Conservation (phyloP, 1,140 invertebrate genomes). For the Pseudomyrmex concolor region DNA sequence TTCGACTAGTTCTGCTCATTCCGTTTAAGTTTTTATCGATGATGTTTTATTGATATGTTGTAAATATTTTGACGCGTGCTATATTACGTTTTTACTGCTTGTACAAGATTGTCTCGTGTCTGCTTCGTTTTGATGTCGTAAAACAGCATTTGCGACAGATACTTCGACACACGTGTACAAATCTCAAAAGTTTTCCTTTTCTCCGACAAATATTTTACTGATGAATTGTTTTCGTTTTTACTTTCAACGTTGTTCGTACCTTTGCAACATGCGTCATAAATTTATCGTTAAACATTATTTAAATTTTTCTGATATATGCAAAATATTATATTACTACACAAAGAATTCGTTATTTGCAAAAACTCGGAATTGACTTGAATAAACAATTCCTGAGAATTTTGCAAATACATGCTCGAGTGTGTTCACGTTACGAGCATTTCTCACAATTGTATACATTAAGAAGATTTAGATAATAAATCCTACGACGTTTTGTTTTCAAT, state of each 20-base stretch:
- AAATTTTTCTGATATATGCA: neutral
- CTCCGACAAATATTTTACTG: neutral
- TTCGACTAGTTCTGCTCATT: neutral
- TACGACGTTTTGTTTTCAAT: conserved; percentile 29
- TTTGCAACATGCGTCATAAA: neutral
- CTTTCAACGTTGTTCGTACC: neutral
- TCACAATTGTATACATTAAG: conserved; percentile 47
- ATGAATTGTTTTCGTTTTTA: too few relatives aligned
- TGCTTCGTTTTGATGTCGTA: neutral
- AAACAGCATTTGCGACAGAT: neutral
- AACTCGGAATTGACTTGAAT: neutral
- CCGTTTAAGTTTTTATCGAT: neutral
- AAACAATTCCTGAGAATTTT: neutral
- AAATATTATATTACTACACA: neutral
- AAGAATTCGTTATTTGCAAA: neutral
- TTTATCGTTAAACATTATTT: neutral
- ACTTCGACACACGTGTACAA: neutral
- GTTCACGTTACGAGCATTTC: neutral
- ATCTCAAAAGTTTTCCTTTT: neutral
- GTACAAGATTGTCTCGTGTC: neutral
- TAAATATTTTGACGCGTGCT: conserved; percentile 10
- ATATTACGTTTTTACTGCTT: conserved; percentile 16
- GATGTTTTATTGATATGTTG: neutral
- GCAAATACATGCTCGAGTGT: neutral
- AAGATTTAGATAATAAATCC: neutral